Conservation (phyloP, 1,140 invertebrate species). For the Acyrthosiphon pisum region DNA sequence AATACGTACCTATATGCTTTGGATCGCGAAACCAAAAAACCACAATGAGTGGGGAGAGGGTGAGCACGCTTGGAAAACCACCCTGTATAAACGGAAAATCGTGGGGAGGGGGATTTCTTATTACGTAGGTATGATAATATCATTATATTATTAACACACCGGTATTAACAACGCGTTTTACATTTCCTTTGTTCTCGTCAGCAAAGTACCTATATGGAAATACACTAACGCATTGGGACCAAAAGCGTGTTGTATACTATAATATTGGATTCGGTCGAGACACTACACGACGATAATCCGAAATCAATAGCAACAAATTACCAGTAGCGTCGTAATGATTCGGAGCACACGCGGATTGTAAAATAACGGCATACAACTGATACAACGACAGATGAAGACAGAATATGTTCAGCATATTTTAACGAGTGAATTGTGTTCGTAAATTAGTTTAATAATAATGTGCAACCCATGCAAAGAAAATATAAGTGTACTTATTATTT, state of each 20-base stretch:
- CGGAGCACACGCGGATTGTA: neutral
- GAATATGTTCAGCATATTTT: neutral
- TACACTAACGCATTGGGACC: neutral
- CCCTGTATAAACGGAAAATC: neutral
- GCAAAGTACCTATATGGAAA: neutral
- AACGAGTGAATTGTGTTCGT: no score
- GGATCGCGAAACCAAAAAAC: neutral
- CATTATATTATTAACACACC: neutral
- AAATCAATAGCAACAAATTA: neutral
- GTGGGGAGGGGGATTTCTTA: neutral
- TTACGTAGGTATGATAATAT: neutral
- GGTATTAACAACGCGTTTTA: neutral
- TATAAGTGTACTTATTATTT: neutral
- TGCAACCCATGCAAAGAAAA: neutral
- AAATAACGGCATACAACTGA: no score
- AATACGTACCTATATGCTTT: no score
- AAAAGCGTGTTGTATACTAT: neutral
- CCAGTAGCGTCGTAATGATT: neutral
- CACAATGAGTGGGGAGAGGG: no score
- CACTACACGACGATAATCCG: neutral
- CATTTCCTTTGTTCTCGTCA: neutral
- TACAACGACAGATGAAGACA: neutral
- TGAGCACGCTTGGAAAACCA: neutral
- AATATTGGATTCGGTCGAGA: neutral
- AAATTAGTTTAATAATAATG: neutral